Percentiles rank a stretch among this genome's conserved stretches.
Evolutionary conservation across 2,888 invertebrate genomes (phyloP).

Genomic region (Pristionchus exspectatus): DNA sequence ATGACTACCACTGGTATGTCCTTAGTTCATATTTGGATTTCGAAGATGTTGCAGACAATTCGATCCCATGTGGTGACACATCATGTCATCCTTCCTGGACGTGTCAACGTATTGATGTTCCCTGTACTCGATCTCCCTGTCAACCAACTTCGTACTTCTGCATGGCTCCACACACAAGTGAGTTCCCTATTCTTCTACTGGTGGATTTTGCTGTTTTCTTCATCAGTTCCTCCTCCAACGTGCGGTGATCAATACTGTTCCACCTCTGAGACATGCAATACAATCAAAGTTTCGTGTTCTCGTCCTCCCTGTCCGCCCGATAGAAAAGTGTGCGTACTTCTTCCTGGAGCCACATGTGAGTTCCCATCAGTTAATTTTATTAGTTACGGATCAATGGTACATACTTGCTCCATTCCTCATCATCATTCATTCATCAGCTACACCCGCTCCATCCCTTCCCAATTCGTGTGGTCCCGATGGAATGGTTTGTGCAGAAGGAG

Average conservation of each 20-base stretch:
- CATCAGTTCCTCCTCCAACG: not conserved
- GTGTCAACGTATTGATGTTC: not conserved
- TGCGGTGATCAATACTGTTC: conserved; percentile 6
- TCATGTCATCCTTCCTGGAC: not conserved
- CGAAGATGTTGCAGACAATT: not conserved
- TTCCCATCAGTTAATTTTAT: not conserved
- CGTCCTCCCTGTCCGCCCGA: not conserved
- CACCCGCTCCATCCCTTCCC: not conserved
- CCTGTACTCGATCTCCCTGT: not conserved
- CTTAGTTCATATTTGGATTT: not conserved
- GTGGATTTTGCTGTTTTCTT: not conserved
- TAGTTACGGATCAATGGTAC: no score
- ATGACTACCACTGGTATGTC: not conserved
- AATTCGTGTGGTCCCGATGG: not conserved
- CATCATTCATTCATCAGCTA: not conserved
- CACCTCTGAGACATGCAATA: not conserved
- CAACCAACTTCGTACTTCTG: not conserved
- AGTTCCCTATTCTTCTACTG: not conserved
- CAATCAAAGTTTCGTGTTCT: not conserved
- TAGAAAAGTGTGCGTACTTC: conserved; percentile 6
- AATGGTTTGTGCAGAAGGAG: not conserved
- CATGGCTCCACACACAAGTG: not conserved
- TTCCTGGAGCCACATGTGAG: conserved; percentile 8
- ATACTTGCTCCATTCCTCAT: not conserved
- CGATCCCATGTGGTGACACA: not conserved